Conservation (phyloP, 1,140 invertebrate species). For the Kradibia gibbosae region DNA sequence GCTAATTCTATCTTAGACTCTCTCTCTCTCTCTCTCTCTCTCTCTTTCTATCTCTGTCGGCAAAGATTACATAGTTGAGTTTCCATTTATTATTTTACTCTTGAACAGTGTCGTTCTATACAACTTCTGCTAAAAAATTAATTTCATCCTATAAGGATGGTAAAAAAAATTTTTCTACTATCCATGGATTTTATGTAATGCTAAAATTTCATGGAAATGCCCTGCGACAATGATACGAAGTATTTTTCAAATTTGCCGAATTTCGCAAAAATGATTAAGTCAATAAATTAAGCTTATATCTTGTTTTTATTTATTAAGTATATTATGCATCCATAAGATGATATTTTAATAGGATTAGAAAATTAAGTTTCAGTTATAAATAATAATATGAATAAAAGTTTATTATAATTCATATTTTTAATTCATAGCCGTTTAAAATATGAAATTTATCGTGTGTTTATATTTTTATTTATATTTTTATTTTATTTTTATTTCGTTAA, state of each 20-base stretch:
- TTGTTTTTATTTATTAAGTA: neutral
- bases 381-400: neutral
- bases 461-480: no score
- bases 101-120: neutral
- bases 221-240: neutral
- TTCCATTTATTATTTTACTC: neutral
- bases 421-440: neutral
- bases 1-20: neutral
- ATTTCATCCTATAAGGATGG: neutral
- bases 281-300: neutral
- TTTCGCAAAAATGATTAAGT: neutral
- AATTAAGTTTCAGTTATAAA: neutral
- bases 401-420: no score
- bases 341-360: neutral
- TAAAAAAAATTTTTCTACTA: neutral
- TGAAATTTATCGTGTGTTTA: no score
- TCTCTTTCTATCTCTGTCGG: neutral
- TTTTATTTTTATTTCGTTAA: no score
- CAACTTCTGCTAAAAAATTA: neutral
- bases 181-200: neutral
- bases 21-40: constrained; percentile 3
- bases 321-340: neutral
- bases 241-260: neutral
- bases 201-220: neutral
- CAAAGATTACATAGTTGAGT: neutral